Conservation (phyloP, 2,797 vertebrate genomes). For the Phataginus tricuspis region DNA sequence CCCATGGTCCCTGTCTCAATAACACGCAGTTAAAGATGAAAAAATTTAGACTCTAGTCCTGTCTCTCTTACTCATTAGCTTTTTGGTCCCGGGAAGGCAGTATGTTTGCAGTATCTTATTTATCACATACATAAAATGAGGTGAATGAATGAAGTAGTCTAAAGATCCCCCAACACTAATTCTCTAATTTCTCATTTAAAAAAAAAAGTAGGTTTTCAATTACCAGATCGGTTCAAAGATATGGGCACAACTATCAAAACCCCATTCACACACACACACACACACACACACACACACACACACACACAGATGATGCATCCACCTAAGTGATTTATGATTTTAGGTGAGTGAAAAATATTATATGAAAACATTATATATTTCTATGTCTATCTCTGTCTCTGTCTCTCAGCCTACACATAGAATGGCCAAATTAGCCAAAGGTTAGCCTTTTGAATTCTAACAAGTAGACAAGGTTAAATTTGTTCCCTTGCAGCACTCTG, state of each 20-base stretch:
- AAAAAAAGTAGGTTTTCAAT: background rate
- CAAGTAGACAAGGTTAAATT: constrained; percentile 47
- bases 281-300: background rate
- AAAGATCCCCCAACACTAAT: background rate
- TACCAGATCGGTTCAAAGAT: background rate
- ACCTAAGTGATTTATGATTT: background rate
- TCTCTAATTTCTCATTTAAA: background rate
- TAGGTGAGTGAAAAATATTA: background rate
- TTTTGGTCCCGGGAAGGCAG: background rate
- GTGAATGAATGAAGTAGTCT: background rate
- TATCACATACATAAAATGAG: background rate
- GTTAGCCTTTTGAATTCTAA: constrained; percentile 3
- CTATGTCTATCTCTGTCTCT: background rate
- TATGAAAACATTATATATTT: background rate
- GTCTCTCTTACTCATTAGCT: background rate
- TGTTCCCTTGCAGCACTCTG: background rate
- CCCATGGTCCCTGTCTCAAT: no score
- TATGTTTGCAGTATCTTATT: background rate
- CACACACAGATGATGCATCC: no score
- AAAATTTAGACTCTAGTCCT: background rate
- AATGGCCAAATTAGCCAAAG: background rate
- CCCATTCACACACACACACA: background rate
- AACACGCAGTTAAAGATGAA: background rate
- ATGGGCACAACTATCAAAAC: background rate
- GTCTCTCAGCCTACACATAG: background rate